phyloP scores from a whole-genome alignment of 2,797 vertebrate genomes.

The Myiotriccus ornatus region DNA sequence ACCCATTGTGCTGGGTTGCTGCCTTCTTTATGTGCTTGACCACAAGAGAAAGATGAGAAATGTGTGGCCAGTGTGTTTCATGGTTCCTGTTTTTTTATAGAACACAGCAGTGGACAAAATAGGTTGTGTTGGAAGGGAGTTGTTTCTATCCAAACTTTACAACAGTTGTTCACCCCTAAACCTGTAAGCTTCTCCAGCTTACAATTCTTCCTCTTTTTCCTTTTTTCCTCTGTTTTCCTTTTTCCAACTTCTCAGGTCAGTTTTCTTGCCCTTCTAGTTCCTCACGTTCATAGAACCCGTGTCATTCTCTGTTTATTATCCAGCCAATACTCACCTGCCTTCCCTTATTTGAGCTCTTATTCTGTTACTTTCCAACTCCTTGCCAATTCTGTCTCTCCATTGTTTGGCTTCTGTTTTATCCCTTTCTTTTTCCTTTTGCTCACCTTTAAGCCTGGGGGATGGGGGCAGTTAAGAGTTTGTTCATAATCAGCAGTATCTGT shows the following conservation, averaged over 20 bases:
- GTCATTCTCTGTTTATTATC: not conserved
- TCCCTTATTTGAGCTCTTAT: not conserved
- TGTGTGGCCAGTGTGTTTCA: not conserved
- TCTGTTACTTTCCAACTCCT: not conserved
- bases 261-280: not conserved
- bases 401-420: not conserved
- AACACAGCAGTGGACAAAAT: not conserved
- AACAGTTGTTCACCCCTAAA: not conserved
- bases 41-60: not conserved
- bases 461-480: not conserved
- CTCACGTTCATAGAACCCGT: not conserved
- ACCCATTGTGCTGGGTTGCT: not conserved
- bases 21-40: not conserved
- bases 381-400: not conserved
- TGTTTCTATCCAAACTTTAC: not conserved
- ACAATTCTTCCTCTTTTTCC: not conserved
- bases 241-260: not conserved
- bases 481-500: not conserved
- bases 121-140: not conserved
- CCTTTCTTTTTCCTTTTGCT: not conserved
- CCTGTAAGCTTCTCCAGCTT: not conserved
- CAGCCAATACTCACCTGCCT: not conserved
- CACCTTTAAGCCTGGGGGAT: not conserved
- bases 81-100: not conserved
- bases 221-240: not conserved